A percentile compares a stretch with the other conserved stretches of the same genome.
Conservation (phyloP, 35 echinoderm and acorn worm species). For the Ophioderma brevispina region DNA sequence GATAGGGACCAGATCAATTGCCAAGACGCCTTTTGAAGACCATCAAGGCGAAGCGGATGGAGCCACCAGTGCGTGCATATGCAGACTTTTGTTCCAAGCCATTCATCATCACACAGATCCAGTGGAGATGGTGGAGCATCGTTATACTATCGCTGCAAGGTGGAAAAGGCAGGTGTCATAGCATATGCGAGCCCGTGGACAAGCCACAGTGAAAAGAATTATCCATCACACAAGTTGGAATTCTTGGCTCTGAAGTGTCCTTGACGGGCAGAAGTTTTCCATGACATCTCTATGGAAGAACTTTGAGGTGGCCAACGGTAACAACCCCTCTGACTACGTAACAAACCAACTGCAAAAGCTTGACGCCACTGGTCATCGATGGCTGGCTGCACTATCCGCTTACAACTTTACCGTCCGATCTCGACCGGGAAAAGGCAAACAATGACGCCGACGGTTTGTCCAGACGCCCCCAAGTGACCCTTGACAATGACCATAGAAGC, state of each 20-base stretch:
- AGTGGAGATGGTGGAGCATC: conserved; percentile 34
- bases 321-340: conserved; percentile 41
- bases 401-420: conserved; percentile 43
- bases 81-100: conserved; percentile 18
- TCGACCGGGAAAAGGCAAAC: conserved; percentile 42
- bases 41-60: conserved; percentile 1
- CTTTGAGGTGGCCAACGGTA: neutral
- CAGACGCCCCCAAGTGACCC: conserved; percentile 2
- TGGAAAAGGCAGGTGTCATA: conserved; percentile 13
- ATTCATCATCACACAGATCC: conserved; percentile 51
- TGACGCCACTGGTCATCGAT: conserved; percentile 36
- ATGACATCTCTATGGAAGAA: conserved; percentile 31
- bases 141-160: conserved; percentile 26
- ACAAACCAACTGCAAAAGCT: conserved; percentile 50
- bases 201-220: conserved; percentile 40
- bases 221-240: conserved; percentile 80
- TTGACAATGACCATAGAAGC: too few species aligned
- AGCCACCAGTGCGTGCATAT: conserved; percentile 54
- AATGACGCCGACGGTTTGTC: conserved; percentile 58
- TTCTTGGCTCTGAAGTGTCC: conserved; percentile 67
- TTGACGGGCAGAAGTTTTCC: conserved; percentile 46
- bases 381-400: conserved; percentile 37
- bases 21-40: neutral
- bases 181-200: conserved; percentile 53
- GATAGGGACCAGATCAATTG: neutral